Conservation (phyloP, 2,888 invertebrate species). For the Drosophila eohydei region DNA sequence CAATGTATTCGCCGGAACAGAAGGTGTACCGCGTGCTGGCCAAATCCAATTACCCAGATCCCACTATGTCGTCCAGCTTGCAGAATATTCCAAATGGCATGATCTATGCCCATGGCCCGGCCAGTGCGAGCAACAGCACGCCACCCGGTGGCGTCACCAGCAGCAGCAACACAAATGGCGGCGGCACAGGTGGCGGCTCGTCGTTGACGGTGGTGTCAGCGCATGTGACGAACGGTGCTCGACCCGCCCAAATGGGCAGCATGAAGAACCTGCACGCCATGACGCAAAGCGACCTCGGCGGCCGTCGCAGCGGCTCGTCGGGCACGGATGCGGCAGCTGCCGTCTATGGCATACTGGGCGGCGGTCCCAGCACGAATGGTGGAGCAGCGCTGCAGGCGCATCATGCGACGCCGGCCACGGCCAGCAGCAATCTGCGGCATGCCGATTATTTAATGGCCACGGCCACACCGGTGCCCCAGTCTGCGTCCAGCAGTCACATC, state of each 20-base stretch:
- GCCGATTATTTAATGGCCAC: slow-evolving; percentile 81
- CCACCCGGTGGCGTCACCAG: slow-evolving; percentile 40
- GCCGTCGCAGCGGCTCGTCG: slow-evolving; percentile 71
- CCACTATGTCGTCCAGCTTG: slow-evolving; percentile 85
- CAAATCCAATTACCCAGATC: slow-evolving; percentile 84
- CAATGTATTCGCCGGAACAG: slow-evolving; percentile 84
- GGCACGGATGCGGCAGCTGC: slow-evolving; percentile 53
- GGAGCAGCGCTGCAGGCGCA: slow-evolving; percentile 76
- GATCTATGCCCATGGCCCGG: slow-evolving; percentile 79
- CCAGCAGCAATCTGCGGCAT: slow-evolving; percentile 77
- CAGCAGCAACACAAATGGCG: slow-evolving; percentile 48
- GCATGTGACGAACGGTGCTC: slow-evolving; percentile 66
- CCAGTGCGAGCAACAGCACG: slow-evolving; percentile 64
- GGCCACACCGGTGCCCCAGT: slow-evolving; percentile 78
- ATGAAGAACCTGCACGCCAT: slow-evolving; percentile 83
- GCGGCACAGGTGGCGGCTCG: slow-evolving; percentile 43
- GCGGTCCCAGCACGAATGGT: slow-evolving; percentile 67
- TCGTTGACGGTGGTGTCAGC: slow-evolving; percentile 48
- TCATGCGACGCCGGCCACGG: slow-evolving; percentile 82
- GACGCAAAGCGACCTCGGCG: slow-evolving; percentile 83
- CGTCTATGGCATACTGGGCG: slow-evolving; percentile 71
- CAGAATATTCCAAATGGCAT: slow-evolving; percentile 85
- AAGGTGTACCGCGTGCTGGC: slow-evolving; percentile 83
- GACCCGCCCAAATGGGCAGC: slow-evolving; percentile 77
- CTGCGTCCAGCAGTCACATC: slow-evolving; percentile 70